A percentile compares a stretch with the other conserved stretches of the same genome.
These are phyloP conservation scores for Nudaria mundana DNA, from an alignment of 2,888 invertebrate species.

Conservation along the genomic window DNA sequence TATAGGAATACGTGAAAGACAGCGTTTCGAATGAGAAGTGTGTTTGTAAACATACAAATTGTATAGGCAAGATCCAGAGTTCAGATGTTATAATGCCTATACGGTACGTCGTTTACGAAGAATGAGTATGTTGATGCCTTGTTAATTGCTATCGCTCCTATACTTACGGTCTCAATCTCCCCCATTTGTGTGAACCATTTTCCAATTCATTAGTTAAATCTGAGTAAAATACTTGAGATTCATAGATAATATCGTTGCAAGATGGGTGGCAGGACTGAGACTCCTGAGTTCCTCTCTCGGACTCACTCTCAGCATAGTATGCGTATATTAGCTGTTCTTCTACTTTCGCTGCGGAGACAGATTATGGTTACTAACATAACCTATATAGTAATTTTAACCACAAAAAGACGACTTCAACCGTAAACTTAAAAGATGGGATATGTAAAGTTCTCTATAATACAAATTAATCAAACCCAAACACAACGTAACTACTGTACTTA, in stretches of 20 bases:
- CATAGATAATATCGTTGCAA: conserved; percentile 69
- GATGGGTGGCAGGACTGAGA: conserved; percentile 64
- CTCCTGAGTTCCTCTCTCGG: conserved; percentile 40
- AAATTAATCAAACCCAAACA: too few species aligned
- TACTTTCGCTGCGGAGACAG: conserved; percentile 45
- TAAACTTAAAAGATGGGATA: too few species aligned
- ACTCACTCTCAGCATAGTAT: conserved; percentile 64
- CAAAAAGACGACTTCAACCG: too few species aligned
- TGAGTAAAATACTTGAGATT: conserved; percentile 70
- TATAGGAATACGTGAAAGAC: too few species aligned
- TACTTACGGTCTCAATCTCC: conserved; percentile 42
- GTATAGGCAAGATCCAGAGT: too few species aligned
- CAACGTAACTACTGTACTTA: too few species aligned
- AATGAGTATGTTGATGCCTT: too few species aligned
- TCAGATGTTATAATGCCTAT: too few species aligned
- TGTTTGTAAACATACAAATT: too few species aligned
- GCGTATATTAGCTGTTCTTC: conserved; percentile 63
- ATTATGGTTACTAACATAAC: neutral
- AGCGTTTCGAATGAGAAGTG: too few species aligned
- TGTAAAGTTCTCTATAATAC: too few species aligned
- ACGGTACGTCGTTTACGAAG: too few species aligned
- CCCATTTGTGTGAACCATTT: conserved; percentile 40
- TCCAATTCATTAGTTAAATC: conserved; percentile 51
- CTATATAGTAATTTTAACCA: neutral
- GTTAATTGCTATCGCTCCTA: neutral